Evolutionary conservation across 2,888 invertebrate genomes (phyloP).

Genomic region (Buathra laborator): DNA sequence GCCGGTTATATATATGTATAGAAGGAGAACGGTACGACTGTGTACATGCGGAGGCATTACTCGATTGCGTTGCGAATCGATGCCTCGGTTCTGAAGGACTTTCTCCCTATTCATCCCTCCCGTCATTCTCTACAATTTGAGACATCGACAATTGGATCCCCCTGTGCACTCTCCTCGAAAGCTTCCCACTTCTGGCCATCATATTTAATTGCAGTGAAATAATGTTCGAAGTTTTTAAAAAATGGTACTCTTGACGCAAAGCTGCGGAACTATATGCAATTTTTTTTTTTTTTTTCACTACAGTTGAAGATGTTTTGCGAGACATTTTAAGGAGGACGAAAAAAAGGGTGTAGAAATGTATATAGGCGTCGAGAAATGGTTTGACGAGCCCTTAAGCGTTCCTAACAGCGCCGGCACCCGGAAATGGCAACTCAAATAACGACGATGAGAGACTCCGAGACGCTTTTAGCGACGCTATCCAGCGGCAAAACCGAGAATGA

Average conservation of each 20-base stretch:
- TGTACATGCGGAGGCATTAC: conserved; percentile 15
- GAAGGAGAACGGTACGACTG: conserved; percentile 6
- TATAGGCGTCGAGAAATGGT: conserved; percentile 14
- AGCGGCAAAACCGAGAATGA: conserved; percentile 23
- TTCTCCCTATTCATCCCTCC: conserved; percentile 5
- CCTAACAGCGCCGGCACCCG: conserved; percentile 50
- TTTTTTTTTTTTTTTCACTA: neutral
- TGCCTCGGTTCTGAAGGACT: conserved; percentile 14
- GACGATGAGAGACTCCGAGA: conserved; percentile 45
- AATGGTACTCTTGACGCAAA: neutral
- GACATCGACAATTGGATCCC: neutral
- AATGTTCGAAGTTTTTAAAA: neutral
- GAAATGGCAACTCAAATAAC: conserved; percentile 64
- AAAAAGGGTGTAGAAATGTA: conserved; percentile 2
- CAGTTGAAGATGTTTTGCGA: neutral
- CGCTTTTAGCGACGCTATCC: conserved; percentile 60
- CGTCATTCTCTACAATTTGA: conserved; percentile 16
- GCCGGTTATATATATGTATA: conserved; percentile 2
- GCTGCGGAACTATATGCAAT: too few relatives aligned
- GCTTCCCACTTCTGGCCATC: neutral
- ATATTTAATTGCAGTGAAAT: neutral
- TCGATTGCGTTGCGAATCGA: conserved; percentile 31
- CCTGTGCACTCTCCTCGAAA: conserved; percentile 6
- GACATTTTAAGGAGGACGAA: neutral
- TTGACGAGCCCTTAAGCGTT: conserved; percentile 43